Base-by-base conservation (phyloP, 1,140 invertebrate genomes). In the Nephotettix cincticeps region DNA sequence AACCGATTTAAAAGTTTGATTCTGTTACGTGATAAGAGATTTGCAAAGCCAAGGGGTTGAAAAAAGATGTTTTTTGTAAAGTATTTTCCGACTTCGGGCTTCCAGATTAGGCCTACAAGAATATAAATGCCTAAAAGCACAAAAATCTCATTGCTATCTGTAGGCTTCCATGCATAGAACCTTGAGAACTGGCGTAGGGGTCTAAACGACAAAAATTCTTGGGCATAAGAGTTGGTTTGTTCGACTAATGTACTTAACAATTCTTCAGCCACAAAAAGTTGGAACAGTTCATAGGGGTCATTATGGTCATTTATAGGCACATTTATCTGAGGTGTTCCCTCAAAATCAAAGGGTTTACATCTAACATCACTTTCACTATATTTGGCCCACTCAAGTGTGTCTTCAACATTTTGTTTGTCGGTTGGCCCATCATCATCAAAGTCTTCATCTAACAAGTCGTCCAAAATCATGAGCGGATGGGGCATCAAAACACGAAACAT, bases 221-320 rank as follows among this genome's bases (percentile, higher is more conserved):
- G 29, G 19, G 58, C 58, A 29, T 63, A 63, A 3, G 19, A 13
- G 29, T 63, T 63, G 23, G 71, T 73, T 54, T 75, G 65, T 4
- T 1, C 23, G 3, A 63, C 58, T 14, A 63, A 27, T 28, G 3
- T 19, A 29, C 29, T 30, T 28, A 63, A 19, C 13, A 63, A 29
- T 63, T 63, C 58, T 27, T 63, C 58, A 63, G 58, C 29, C 21
- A 63, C 58, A 63, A 63, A 63, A 23, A 63, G 58, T 63, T 63
- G 23, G 29, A 63, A 63, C 13, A 63, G 19, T 17, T 30, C 29
- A 19, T 63, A 63, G 3, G 29, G 23, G 19, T 28, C 58, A 63
- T 63, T 56, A 11, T 11, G 14, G 21, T 56, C 21, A 56, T 6
- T 6, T 13, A 56, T 30, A 63, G 23, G 2, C 6, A 25, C 58